Evolutionary conservation across 2,888 invertebrate genomes (phyloP).

Genomic region (Morinoia aosen): DNA sequence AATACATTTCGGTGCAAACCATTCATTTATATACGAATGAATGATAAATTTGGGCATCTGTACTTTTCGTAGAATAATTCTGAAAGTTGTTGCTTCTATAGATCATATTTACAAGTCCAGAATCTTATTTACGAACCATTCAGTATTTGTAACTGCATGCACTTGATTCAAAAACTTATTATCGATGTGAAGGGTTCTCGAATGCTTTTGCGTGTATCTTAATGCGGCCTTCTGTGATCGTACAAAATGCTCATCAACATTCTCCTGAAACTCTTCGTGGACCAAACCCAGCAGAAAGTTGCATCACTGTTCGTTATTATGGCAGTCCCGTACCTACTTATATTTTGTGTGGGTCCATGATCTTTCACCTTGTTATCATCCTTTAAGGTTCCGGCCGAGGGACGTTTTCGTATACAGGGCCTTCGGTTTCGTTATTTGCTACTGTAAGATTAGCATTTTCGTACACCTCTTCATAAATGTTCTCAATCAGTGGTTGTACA

Average conservation of each 20-base stretch:
- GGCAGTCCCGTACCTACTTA: not conserved
- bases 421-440: not conserved
- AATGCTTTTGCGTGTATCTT: no score
- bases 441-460: not conserved
- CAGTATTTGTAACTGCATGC: not conserved
- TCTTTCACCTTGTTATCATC: not conserved
- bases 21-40: no score
- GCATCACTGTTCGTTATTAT: not conserved
- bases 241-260: not conserved
- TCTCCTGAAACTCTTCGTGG: not conserved
- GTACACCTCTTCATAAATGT: constrained; percentile 12
- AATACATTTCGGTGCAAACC: no score
- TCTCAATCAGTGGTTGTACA: not conserved
- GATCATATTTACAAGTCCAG: not conserved
- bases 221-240: no score
- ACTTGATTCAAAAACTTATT: not conserved
- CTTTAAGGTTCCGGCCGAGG: not conserved
- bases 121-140: no score
- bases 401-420: constrained; percentile 1
- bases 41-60: no score
- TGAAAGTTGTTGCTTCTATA: not conserved
- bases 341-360: not conserved
- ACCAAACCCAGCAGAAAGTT: not conserved
- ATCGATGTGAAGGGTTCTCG: not conserved
- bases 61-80: no score